phyloP scores from a whole-genome alignment of 2,888 invertebrate genomes.

The Leptinotarsa tumamoca region DNA sequence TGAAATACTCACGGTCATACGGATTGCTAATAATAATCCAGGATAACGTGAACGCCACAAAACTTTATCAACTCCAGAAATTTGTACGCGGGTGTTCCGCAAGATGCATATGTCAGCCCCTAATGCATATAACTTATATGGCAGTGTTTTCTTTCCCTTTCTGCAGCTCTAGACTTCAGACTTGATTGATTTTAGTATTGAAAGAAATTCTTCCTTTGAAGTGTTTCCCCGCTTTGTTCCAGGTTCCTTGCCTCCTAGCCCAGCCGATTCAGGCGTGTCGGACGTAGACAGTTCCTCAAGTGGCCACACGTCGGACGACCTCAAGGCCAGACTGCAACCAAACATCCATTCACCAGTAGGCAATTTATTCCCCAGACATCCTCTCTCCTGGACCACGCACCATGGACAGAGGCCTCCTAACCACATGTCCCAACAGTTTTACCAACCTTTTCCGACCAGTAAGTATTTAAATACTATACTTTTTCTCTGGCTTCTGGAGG shows the following conservation, averaged over 20 bases:
- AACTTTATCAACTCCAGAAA: not conserved
- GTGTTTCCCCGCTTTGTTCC: slow-evolving; percentile 52
- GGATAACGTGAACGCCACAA: not conserved
- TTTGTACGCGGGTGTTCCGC: not conserved
- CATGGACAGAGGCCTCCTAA: slow-evolving; percentile 54
- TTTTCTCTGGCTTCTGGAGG: not conserved
- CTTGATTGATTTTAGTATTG: not conserved
- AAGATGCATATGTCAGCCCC: not conserved
- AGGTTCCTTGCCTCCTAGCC: slow-evolving; percentile 97
- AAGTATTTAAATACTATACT: slow-evolving; percentile 46
- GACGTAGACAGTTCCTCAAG: slow-evolving; percentile 95
- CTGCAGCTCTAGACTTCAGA: not conserved
- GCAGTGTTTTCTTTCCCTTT: not conserved
- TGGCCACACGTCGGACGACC: slow-evolving; percentile 82
- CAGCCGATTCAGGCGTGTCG: slow-evolving; percentile 96
- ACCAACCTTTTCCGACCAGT: slow-evolving; percentile 60
- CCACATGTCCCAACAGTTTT: slow-evolving; percentile 59
- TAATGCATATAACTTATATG: not conserved
- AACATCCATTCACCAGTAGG: slow-evolving; percentile 64
- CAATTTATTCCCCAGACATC: slow-evolving; percentile 57
- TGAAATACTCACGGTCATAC: slow-evolving; percentile 1
- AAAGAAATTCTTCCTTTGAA: slow-evolving; percentile 35
- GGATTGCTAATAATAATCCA: not conserved
- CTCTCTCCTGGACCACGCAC: slow-evolving; percentile 55
- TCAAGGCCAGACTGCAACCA: slow-evolving; percentile 88